Conservation (phyloP, 2,888 invertebrate genomes). For the Ophion slaviceki region DNA sequence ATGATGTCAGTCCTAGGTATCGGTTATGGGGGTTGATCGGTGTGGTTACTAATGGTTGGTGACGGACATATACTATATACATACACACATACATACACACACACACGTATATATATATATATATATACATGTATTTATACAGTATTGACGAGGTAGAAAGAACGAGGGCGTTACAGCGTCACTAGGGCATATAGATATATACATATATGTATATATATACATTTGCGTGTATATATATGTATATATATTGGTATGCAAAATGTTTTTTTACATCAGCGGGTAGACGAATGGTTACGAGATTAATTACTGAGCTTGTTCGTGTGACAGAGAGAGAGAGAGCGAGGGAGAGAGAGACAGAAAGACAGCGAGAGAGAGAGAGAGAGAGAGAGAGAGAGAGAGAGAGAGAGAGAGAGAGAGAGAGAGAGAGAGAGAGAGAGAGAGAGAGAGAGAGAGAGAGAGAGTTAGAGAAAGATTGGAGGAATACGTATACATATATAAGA, state of each 20-base stretch:
- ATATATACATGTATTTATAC: conserved; percentile 22
- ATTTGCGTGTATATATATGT: neutral
- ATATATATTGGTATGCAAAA: conserved; percentile 32
- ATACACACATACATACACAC: neutral
- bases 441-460: conserved; percentile 45
- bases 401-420: conserved; percentile 29
- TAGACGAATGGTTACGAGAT: conserved; percentile 24
- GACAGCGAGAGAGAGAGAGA: too few species aligned
- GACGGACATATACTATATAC: conserved; percentile 14
- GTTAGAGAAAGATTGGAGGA: conserved; percentile 53
- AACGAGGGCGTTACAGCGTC: conserved; percentile 34
- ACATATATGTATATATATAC: conserved; percentile 58
- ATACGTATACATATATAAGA: conserved; percentile 55
- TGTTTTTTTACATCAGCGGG: conserved; percentile 42
- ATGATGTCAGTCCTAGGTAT: conserved; percentile 46
- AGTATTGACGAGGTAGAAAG: conserved; percentile 17
- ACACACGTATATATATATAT: neutral
- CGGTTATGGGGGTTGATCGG: conserved; percentile 41
- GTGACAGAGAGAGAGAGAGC: conserved; percentile 38
- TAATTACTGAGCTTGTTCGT: conserved; percentile 26
- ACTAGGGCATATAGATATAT: conserved; percentile 53
- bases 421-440: conserved; percentile 32
- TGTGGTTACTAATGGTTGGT: conserved; percentile 51
- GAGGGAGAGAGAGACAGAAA: too few species aligned
- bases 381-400: conserved; percentile 28